These are phyloP conservation scores for Drosophila tropicalis DNA, from an alignment of 1,140 invertebrate species.

Conservation along the genomic window DNA sequence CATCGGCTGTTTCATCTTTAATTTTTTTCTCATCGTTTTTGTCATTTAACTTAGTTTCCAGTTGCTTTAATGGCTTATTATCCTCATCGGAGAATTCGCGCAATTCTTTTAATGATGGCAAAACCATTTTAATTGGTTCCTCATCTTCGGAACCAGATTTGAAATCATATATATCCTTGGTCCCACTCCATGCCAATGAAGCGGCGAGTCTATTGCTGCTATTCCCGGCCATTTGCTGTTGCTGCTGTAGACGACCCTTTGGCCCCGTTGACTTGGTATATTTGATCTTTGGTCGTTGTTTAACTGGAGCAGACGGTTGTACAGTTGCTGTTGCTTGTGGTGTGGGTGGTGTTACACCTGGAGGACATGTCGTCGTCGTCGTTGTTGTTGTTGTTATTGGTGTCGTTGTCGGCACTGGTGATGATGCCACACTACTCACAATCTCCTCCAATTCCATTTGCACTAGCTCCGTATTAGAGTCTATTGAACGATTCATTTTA, in stretches of 20 bases:
- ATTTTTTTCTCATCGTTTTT: conserved; percentile 2
- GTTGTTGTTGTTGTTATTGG: conserved; percentile 18
- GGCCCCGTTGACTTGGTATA: conserved; percentile 65
- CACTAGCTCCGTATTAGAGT: conserved; percentile 74
- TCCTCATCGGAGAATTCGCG: conserved; percentile 80
- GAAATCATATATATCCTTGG: conserved; percentile 79
- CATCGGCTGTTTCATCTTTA: conserved; percentile 5
- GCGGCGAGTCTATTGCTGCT: conserved; percentile 22
- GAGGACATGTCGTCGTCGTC: conserved; percentile 19
- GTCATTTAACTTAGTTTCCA: conserved; percentile 19
- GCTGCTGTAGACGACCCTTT: conserved; percentile 53
- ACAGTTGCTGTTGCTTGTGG: not conserved
- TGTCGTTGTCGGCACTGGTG: conserved; percentile 17
- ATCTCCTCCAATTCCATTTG: conserved; percentile 81
- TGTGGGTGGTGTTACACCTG: conserved; percentile 16
- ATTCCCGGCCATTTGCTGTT: conserved; percentile 20
- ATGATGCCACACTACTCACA: conserved; percentile 26
- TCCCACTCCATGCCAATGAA: conserved; percentile 27
- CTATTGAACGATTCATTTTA: conserved; percentile 20
- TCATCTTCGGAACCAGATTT: conserved; percentile 80
- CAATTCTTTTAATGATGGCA: conserved; percentile 72
- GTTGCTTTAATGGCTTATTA: conserved; percentile 64
- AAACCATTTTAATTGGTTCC: conserved; percentile 79
- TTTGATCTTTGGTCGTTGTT: conserved; percentile 68
- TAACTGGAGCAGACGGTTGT: conserved; percentile 5